phyloP scores from a whole-genome alignment of 2,888 invertebrate genomes.

The Anodontia alba region DNA sequence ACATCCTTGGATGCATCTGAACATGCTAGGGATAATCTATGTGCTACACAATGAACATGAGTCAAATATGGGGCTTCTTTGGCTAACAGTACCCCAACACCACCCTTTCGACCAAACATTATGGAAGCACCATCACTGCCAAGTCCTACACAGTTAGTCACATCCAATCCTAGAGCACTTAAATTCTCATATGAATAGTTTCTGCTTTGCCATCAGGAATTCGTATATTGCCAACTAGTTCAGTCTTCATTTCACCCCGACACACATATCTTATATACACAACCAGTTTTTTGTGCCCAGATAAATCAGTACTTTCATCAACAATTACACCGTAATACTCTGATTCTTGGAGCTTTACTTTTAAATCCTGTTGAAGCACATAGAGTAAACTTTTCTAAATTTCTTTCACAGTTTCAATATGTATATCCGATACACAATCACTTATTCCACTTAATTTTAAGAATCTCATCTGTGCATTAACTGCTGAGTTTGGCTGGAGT shows the following conservation, averaged over 20 bases:
- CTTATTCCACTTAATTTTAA: not conserved
- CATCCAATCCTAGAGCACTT: not conserved
- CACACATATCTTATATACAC: constrained; percentile 27
- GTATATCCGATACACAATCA: not conserved
- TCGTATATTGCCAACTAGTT: constrained; percentile 19
- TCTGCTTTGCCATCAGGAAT: constrained; percentile 28
- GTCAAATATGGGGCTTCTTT: constrained; percentile 8
- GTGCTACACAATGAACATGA: constrained; percentile 30
- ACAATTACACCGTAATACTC: constrained; percentile 21
- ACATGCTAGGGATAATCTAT: constrained; percentile 15
- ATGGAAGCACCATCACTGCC: constrained; percentile 30
- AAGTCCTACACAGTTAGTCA: constrained; percentile 22
- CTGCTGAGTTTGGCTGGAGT: not conserved
- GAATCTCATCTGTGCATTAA: not conserved
- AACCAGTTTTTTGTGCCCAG: constrained; percentile 18
- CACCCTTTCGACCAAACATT: constrained; percentile 18
- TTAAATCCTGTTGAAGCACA: not conserved
- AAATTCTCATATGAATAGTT: constrained; percentile 10
- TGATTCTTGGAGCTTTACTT: too few relatives aligned
- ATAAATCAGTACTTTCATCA: constrained; percentile 28
- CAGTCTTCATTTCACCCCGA: not conserved
- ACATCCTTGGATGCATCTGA: constrained; percentile 17
- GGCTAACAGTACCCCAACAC: constrained; percentile 4
- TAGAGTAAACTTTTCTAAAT: too few relatives aligned
- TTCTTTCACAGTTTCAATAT: not conserved